Conservation (phyloP, 1,140 invertebrate species). For the Meteorus sp. region DNA sequence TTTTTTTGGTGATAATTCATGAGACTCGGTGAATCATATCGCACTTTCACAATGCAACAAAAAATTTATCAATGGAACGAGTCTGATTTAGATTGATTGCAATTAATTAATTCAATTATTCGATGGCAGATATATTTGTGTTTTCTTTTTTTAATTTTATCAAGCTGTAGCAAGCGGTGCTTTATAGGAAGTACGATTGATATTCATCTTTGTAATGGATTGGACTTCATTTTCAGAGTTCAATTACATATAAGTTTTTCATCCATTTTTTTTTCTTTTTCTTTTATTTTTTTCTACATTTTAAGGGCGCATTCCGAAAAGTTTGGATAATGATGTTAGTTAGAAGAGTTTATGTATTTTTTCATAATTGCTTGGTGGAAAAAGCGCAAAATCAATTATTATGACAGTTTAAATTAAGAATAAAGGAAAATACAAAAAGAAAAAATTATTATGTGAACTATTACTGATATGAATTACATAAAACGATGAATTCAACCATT, state of each 20-base stretch:
- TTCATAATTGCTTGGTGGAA: too few relatives aligned
- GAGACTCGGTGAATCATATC: too few relatives aligned
- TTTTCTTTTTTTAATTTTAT: background rate
- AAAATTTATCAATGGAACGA: background rate
- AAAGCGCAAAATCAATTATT: too few relatives aligned
- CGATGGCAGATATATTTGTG: background rate
- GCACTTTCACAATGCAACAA: background rate
- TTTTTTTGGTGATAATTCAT: background rate
- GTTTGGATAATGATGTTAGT: too few relatives aligned
- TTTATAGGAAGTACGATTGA: too few relatives aligned
- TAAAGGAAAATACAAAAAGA: slow-evolving; percentile 15
- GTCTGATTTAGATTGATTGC: slow-evolving; percentile 3
- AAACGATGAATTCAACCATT: too few relatives aligned
- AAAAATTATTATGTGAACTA: slow-evolving; percentile 38
- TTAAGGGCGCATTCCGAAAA: too few relatives aligned
- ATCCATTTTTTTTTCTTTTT: background rate
- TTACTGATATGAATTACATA: too few relatives aligned
- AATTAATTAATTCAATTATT: background rate
- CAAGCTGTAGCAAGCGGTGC: background rate
- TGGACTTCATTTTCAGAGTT: background rate
- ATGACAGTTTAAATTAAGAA: too few relatives aligned
- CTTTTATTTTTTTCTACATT: background rate
- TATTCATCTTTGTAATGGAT: too few relatives aligned
- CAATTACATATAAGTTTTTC: background rate
- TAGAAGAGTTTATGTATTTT: too few relatives aligned